A percentile compares a stretch with the other conserved stretches of the same genome.
phyloP scores from a whole-genome alignment of 2,797 vertebrate genomes.

The Telmatherina bonti region DNA sequence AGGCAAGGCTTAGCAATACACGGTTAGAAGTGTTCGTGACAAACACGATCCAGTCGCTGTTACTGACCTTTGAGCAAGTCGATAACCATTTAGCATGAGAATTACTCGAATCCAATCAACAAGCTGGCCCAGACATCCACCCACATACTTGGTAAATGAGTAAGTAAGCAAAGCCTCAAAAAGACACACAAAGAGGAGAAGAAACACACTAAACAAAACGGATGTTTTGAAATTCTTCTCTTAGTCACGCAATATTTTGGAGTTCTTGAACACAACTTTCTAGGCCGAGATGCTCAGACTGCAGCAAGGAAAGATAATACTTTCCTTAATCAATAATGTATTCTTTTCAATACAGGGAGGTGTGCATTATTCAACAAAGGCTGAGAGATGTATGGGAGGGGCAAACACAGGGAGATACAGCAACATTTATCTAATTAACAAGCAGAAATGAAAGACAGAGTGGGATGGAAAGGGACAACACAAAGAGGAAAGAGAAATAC shows the following conservation, averaged over 20 bases:
- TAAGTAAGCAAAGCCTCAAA: conserved; percentile 7
- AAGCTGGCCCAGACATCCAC: conserved; percentile 23
- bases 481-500: background rate
- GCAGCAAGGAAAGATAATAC: conserved; percentile 48
- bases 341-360: conserved; percentile 66
- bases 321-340: conserved; percentile 72
- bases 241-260: conserved; percentile 7
- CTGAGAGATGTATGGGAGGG: conserved; percentile 56
- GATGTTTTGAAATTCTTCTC: background rate
- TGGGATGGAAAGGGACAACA: conserved; percentile 5
- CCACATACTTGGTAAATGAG: conserved; percentile 26
- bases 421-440: conserved; percentile 76
- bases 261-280: conserved; percentile 19
- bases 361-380: conserved; percentile 76
- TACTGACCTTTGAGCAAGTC: conserved; percentile 53
- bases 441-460: conserved; percentile 35
- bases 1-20: conserved; percentile 23
- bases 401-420: conserved; percentile 42
- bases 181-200: background rate
- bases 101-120: conserved; percentile 49
- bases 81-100: conserved; percentile 60
- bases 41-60: conserved; percentile 44
- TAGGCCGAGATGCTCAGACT: conserved; percentile 38
- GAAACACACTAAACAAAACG: conserved; percentile 5
- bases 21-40: conserved; percentile 29